Conservation (phyloP, 2,888 invertebrate species). For the Drosophila fungiperda region DNA sequence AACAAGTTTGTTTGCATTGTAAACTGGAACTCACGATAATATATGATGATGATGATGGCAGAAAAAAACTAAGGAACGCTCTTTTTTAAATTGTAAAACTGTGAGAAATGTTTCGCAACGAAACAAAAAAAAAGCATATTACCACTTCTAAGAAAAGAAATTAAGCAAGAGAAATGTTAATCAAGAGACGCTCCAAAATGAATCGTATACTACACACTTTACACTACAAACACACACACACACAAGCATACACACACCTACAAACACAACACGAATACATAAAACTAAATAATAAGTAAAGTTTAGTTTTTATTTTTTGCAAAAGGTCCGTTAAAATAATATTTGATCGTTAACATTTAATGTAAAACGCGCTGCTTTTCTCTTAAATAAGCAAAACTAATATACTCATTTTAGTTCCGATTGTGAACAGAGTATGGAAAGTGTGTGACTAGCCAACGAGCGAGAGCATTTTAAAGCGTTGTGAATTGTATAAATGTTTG, state of each 20-base stretch:
- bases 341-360: constrained; percentile 40
- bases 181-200: constrained; percentile 51
- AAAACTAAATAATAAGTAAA: constrained; percentile 49
- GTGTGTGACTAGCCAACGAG: constrained; percentile 30
- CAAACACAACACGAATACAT: constrained; percentile 28
- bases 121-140: constrained; percentile 64
- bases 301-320: constrained; percentile 46
- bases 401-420: constrained; percentile 16
- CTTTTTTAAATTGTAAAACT: constrained; percentile 66
- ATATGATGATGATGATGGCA: constrained; percentile 23
- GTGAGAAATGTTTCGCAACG: constrained; percentile 80
- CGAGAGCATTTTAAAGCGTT: constrained; percentile 24
- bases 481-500: constrained; percentile 19
- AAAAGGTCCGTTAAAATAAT: constrained; percentile 57
- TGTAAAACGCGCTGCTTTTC: constrained; percentile 38
- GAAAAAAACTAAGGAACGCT: constrained; percentile 43
- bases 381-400: constrained; percentile 16
- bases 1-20: constrained; percentile 58
- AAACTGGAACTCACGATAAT: constrained; percentile 31
- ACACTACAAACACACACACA: constrained; percentile 19
- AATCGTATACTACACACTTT: constrained; percentile 42
- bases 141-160: constrained; percentile 41
- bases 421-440: constrained; percentile 21
- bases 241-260: constrained; percentile 21
- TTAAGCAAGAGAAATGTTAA: constrained; percentile 32